These are phyloP conservation scores for Emydura subglobosa DNA, from an alignment of 2,113 vertebrate genomes.

Conservation along the genomic window DNA sequence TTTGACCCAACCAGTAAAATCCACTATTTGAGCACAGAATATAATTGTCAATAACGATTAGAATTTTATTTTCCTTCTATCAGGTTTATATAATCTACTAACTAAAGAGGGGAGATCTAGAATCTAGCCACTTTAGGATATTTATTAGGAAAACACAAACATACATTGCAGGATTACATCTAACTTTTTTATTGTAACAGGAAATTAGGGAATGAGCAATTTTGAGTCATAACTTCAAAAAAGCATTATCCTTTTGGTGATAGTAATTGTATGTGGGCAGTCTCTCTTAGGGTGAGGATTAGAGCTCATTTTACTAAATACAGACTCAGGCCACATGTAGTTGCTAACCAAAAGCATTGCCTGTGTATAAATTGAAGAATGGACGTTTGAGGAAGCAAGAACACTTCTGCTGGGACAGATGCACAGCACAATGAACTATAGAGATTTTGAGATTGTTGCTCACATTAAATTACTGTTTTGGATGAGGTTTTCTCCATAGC, in stretches of 20 bases:
- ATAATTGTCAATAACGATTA: neutral
- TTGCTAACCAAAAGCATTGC: neutral
- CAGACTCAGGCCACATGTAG: neutral
- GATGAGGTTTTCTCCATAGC: neutral
- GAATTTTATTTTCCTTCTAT: neutral
- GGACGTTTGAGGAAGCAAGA: neutral
- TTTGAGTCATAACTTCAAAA: constrained; percentile 46
- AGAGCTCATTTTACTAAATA: neutral
- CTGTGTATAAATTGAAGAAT: neutral
- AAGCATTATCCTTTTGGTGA: constrained; percentile 34
- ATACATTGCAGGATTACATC: neutral
- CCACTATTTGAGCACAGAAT: neutral
- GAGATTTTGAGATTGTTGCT: neutral
- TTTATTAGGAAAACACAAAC: neutral
- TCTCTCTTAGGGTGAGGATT: constrained; percentile 12
- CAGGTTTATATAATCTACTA: neutral
- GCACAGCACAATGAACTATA: neutral
- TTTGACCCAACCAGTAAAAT: neutral
- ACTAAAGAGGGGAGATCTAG: neutral
- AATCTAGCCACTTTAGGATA: neutral
- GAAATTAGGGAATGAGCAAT: constrained; percentile 1
- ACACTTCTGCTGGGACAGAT: neutral
- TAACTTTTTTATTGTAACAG: constrained; percentile 26
- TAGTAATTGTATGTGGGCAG: neutral
- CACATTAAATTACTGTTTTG: neutral